Base-by-base conservation (phyloP, 2,888 invertebrate genomes). In the Boloria selene region DNA sequence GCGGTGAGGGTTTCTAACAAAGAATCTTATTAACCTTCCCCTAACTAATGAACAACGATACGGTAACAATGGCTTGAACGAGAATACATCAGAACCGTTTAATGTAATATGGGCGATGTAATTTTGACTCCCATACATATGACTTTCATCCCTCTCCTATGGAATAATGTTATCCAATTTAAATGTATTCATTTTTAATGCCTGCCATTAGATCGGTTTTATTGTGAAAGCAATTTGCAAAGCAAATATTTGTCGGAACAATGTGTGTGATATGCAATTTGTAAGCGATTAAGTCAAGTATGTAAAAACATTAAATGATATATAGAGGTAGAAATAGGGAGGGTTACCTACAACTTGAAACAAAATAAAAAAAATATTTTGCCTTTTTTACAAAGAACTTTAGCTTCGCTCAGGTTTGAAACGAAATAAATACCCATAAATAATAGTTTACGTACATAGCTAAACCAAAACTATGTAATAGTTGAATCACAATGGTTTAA, bases 11-110 rank as follows among this genome's bases (percentile, higher is more conserved):
- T 72, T 73, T 68, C 77, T 80, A 77, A 90, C 88, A 90, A 90
- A 89, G 86, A 85, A 86, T 82, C 86, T 85, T 89, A 88, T 90
- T 90, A 90, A 87, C 88, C 87, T 81, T 79, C 83, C 85, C 83
- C 84, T 85, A 84, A 85, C 83, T 87, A 89, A 89, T 88, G 86
- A 84, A 89, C 82, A 82, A 79, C 81, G 84, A 87, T 85, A 86
- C 85, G 83, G 85, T 85, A 82, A 82, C 62, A 68, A 68, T 68
- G 61, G 49, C 51, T 61, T 45, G 16, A 62, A 61, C 61, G 44
- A 26, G 62, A 65, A 63, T 54, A 42, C 56, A 51, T 18, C 16
- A 31, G 17, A 47, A 22, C 50, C 47, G 31, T 65, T 44, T 53
- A 61, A 61, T 45, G 56, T 22, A 47, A 64, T 67, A 64, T 54